phyloP scores from a whole-genome alignment of 2,113 vertebrate species.

The Anguilla rostrata region DNA sequence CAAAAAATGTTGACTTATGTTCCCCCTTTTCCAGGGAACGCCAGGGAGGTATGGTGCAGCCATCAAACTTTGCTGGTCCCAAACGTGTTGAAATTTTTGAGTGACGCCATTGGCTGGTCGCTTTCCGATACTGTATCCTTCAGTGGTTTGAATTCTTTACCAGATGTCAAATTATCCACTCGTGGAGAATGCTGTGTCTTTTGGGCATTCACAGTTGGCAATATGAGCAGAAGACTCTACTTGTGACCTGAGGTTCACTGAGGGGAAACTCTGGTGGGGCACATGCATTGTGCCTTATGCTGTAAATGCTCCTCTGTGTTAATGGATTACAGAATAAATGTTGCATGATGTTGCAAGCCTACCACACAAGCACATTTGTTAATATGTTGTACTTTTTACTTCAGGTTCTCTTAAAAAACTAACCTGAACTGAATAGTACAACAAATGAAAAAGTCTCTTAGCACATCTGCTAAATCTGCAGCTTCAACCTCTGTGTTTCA shows the following conservation, averaged over 20 bases:
- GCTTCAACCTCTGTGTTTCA: background rate
- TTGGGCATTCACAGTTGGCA: background rate
- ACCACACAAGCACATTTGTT: background rate
- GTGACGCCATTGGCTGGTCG: background rate
- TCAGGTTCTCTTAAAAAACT: background rate
- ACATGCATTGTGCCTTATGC: background rate
- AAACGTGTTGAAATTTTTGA: conserved; percentile 22
- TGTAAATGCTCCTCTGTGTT: background rate
- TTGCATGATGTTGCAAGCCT: background rate
- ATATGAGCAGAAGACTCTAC: background rate
- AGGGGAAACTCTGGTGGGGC: background rate
- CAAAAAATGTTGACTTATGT: background rate
- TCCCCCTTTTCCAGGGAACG: conserved; percentile 55
- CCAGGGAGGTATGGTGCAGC: conserved; percentile 69
- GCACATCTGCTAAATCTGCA: background rate
- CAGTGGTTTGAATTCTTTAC: background rate
- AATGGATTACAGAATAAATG: background rate
- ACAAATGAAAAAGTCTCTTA: background rate
- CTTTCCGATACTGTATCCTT: background rate
- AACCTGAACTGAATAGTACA: background rate
- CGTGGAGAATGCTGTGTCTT: background rate
- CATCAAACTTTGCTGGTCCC: conserved; percentile 60
- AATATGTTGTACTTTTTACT: background rate
- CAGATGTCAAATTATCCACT: background rate
- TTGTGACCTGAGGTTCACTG: background rate